phyloP scores from a whole-genome alignment of 2,113 vertebrate genomes.

The Prinia subflava region DNA sequence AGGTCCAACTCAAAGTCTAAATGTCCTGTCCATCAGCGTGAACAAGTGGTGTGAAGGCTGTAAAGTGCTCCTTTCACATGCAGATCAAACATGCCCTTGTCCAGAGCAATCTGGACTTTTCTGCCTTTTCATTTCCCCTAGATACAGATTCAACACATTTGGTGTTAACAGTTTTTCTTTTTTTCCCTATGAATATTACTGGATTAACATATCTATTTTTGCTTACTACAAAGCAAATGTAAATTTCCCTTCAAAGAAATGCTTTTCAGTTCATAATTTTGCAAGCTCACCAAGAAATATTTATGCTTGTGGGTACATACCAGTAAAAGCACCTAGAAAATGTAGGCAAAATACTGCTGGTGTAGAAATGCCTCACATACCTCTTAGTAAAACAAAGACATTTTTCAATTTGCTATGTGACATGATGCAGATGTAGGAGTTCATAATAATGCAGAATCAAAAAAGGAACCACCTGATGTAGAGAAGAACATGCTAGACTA shows the following conservation, averaged over 20 bases:
- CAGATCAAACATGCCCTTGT: conserved; percentile 38
- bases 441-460: neutral
- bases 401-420: neutral
- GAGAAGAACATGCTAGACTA: neutral
- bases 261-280: neutral
- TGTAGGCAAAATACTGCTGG: neutral
- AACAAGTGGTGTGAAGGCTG: conserved; percentile 11
- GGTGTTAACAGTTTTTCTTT: neutral
- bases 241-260: neutral
- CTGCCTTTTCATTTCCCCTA: neutral
- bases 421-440: neutral
- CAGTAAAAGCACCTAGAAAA: neutral
- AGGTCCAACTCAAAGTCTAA: conserved; percentile 38
- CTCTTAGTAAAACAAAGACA: neutral
- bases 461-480: neutral
- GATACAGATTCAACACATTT: neutral
- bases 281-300: neutral
- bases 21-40: conserved; percentile 7
- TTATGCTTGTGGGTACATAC: neutral
- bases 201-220: neutral
- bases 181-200: neutral
- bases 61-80: neutral
- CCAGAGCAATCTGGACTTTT: neutral
- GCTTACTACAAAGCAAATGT: neutral
- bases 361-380: neutral